phyloP scores from a whole-genome alignment of 2,797 vertebrate genomes.

The Chiroxiphia lanceolata region DNA sequence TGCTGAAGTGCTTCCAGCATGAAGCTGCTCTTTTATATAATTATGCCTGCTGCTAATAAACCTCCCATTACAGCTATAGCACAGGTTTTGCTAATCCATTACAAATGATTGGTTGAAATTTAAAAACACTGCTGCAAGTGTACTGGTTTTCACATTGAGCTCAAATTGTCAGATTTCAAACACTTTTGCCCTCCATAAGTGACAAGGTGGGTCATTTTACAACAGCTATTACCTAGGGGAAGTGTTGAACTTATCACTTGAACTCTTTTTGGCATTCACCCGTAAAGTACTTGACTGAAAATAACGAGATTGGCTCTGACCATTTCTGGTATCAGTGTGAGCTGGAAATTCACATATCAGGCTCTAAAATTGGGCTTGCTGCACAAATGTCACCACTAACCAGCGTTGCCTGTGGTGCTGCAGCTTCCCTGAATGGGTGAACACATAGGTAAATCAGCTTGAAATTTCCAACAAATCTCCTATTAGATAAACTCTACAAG shows the following conservation, averaged over 20 bases:
- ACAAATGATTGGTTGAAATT: neutral
- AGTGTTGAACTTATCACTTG: neutral
- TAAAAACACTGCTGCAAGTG: neutral
- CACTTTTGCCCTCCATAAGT: neutral
- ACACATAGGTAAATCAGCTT: neutral
- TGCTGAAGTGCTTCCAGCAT: neutral
- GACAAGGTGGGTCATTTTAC: neutral
- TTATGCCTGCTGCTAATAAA: slow-evolving; percentile 27
- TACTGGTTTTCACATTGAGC: neutral
- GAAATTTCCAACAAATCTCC: neutral
- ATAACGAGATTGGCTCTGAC: neutral
- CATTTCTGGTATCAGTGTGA: neutral
- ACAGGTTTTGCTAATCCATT: neutral
- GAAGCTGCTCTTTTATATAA: neutral
- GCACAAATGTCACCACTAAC: neutral
- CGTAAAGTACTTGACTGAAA: neutral
- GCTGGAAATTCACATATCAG: neutral
- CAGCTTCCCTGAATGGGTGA: neutral
- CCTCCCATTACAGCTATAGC: neutral
- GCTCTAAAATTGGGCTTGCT: neutral
- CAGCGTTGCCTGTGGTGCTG: neutral
- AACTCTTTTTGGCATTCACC: neutral
- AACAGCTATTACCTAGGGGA: neutral
- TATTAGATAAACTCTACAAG: neutral
- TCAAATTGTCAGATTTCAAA: neutral